Conservation (phyloP, 2,113 vertebrate species). For the Urocitellus parryii region DNA sequence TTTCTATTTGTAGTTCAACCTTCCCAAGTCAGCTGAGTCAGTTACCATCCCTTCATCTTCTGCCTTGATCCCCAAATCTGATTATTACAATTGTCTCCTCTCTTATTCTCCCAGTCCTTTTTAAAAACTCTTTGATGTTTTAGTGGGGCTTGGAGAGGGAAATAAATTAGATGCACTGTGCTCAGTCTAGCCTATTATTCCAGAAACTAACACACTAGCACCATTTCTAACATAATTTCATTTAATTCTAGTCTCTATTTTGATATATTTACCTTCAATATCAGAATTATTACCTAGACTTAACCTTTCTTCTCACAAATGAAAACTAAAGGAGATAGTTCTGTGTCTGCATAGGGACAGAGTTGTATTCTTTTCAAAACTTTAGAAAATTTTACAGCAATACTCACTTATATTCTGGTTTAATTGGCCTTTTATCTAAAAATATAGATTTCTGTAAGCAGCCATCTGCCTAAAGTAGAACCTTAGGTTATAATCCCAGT, state of each 20-base stretch:
- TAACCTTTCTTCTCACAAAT: constrained; percentile 50
- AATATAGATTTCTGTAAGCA: constrained; percentile 34
- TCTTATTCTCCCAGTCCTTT: neutral
- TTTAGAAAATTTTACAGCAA: neutral
- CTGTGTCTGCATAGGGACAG: neutral
- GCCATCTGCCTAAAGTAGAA: constrained; percentile 14
- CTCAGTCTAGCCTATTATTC: constrained; percentile 18
- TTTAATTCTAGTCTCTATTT: constrained; percentile 41
- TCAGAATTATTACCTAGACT: constrained; percentile 51
- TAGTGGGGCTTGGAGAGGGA: neutral
- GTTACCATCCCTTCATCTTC: constrained; percentile 11
- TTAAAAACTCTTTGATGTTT: constrained; percentile 2
- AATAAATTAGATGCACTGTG: constrained; percentile 43
- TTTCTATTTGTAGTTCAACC: constrained; percentile 48
- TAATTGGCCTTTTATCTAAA: constrained; percentile 62
- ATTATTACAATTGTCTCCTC: neutral
- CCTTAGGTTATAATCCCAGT: neutral
- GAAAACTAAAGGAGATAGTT: constrained; percentile 30
- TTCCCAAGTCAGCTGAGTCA: neutral
- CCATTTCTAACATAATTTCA: constrained; percentile 42
- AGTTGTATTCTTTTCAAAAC: constrained; percentile 60
- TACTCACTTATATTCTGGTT: constrained; percentile 53
- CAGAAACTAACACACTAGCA: neutral
- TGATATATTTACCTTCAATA: constrained; percentile 42
- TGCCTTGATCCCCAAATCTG: constrained; percentile 43